Evolutionary conservation across 2,797 vertebrate genomes (phyloP).

Genomic region (Hippocampus kuda): DNA sequence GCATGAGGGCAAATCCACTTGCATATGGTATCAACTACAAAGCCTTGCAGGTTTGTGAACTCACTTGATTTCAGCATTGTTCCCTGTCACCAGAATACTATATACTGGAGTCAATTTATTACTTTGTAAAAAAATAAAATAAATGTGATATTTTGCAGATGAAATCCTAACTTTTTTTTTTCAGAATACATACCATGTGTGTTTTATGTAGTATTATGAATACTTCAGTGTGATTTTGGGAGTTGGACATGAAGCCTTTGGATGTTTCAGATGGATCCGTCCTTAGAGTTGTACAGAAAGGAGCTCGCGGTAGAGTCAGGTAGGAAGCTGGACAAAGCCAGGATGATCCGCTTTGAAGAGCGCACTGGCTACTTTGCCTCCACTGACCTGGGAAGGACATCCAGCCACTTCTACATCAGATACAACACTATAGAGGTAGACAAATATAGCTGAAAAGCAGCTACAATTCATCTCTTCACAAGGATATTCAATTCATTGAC

Average conservation of each 20-base stretch:
- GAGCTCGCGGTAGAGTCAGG: conserved; percentile 84
- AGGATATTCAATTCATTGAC: neutral
- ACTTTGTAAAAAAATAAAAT: neutral
- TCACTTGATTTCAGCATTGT: neutral
- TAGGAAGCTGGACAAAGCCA: conserved; percentile 88
- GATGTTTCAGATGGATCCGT: conserved; percentile 78
- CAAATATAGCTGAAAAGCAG: neutral
- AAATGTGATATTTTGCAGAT: neutral
- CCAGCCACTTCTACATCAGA: conserved; percentile 97
- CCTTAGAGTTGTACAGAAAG: conserved; percentile 81
- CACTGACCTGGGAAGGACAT: conserved; percentile 90
- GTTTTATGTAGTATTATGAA: neutral
- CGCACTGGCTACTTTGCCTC: conserved; percentile 92
- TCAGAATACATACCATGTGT: neutral
- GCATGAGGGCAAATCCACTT: conserved; percentile 97
- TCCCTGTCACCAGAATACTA: neutral
- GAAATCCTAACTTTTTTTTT: neutral
- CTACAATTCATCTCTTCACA: neutral
- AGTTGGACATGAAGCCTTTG: neutral
- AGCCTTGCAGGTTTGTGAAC: conserved; percentile 74
- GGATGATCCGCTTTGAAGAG: conserved; percentile 96
- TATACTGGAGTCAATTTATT: neutral
- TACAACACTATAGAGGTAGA: conserved; percentile 95
- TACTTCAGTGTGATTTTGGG: neutral
- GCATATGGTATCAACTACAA: conserved; percentile 95